A percentile compares a stretch with the other conserved stretches of the same genome.
phyloP scores from a whole-genome alignment of 35 echinoderm and acorn worm genomes.

The Lytechinus variegatus region DNA sequence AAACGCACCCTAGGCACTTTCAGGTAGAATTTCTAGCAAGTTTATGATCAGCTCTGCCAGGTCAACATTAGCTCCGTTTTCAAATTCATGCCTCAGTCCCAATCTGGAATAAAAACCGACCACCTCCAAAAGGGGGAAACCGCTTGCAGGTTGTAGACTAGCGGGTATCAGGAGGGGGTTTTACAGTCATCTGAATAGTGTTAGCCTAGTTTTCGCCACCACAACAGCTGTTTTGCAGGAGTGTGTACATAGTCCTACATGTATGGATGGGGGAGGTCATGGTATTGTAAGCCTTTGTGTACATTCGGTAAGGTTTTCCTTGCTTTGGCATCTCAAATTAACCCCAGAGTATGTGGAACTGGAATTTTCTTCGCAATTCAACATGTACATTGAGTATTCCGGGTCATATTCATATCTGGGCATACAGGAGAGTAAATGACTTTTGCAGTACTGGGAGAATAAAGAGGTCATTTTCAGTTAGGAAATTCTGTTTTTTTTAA shows the following conservation, averaged over 20 bases:
- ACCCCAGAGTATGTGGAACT: background rate
- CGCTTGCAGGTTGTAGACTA: background rate
- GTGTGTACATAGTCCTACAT: background rate
- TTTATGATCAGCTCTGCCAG: no score
- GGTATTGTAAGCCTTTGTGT: background rate
- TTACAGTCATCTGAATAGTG: constrained; percentile 18
- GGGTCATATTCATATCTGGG: background rate
- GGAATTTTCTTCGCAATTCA: background rate
- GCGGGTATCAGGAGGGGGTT: background rate
- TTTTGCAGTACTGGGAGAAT: background rate
- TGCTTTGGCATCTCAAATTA: background rate
- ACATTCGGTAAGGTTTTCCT: background rate
- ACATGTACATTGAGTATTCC: background rate
- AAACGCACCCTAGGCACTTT: no score
- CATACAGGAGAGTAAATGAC: background rate
- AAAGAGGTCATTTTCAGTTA: no score
- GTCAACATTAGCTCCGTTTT: background rate
- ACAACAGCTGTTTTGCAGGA: constrained; percentile 1
- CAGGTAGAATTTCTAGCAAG: no score
- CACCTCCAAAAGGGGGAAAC: background rate
- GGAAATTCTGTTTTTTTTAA: background rate
- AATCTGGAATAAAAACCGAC: no score
- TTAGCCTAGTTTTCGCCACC: constrained; percentile 9
- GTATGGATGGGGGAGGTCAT: constrained; percentile 15
- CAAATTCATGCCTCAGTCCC: background rate